Evolutionary conservation across 2,888 invertebrate genomes (phyloP).

Genomic region (Cancer borealis): DNA sequence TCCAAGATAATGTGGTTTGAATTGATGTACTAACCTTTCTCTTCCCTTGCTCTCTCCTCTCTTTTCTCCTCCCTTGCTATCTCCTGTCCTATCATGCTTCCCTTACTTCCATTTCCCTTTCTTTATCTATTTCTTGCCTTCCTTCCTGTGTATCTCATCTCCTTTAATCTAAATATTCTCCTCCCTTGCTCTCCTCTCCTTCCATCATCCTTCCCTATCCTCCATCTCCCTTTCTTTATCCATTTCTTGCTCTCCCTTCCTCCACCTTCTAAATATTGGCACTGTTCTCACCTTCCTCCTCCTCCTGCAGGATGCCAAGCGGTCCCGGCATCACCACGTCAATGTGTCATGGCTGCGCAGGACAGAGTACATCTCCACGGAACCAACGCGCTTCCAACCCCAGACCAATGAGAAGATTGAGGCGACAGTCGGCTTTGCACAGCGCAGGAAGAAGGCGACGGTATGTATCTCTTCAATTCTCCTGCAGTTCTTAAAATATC

Average conservation of each 20-base stretch:
- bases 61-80: background rate
- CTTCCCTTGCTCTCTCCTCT: background rate
- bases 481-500: no score
- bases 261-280: background rate
- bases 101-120: background rate
- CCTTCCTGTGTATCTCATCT: background rate
- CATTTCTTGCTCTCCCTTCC: background rate
- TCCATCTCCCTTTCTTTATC: background rate
- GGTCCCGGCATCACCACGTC: slow-evolving; percentile 95
- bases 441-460: slow-evolving; percentile 91
- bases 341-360: slow-evolving; percentile 98
- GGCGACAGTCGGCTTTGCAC: slow-evolving; percentile 98
- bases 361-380: slow-evolving; percentile 99
- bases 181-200: background rate
- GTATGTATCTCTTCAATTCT: slow-evolving; percentile 79
- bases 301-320: slow-evolving; percentile 71
- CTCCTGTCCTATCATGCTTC: no score
- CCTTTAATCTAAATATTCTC: no score
- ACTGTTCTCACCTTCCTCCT: background rate
- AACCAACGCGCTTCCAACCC: slow-evolving; percentile 98
- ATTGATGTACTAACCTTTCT: background rate
- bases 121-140: background rate
- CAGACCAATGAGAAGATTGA: slow-evolving; percentile 98
- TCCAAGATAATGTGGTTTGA: background rate
- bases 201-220: background rate